Evolutionary conservation across 2,888 invertebrate species (phyloP), one percentile per base, ranked within the genome.

Genomic region (Rhingia rostrata): DNA sequence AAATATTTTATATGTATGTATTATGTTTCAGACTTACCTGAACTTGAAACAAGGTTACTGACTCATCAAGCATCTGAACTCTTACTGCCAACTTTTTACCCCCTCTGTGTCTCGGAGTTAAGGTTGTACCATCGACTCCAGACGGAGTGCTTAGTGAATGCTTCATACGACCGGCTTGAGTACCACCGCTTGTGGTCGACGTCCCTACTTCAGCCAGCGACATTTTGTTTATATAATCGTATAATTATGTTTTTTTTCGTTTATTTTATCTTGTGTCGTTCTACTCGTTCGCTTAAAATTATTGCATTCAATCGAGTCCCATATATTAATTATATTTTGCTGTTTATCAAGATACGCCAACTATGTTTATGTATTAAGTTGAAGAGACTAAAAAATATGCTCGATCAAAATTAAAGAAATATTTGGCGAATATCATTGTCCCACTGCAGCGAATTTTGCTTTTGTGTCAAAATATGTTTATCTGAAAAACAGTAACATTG

Each of bases 61-160:
- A 94, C 92, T 97, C 97, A 91, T 97, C 97, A 87, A 97, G 93
- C 97, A 97, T 97, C 92, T 96, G 96, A 72, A 97, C 95, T 87
- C 96, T 93, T 86, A 97, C 95, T 69, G 96, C 96, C 86, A 97
- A 93, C 95, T 97, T 97, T 92, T 97, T 97, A 90, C 97, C 97
- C 89, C 96, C 96, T 89, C 96, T 96, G 87, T 96, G 96, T 87
- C 95, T 93, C 66, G 96, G 95, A 86, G 96, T 96, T 85, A 95
- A 93, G 86, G 93, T 92, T 66, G 91, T 90, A 14, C 91, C 92
- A 92, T 96, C 96, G 89, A 96, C 96, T 86, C 96, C 96, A 73
- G 96, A 96, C 86, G 96, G 96, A 88, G 96, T 96, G 89, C 96
- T 96, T 90, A 95, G 93, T 88, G 96, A 96, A 91, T 96, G 96